Base-by-base conservation (phyloP, 92 coral and sea anemone species). In the Chrysogorgia sp. region DNA sequence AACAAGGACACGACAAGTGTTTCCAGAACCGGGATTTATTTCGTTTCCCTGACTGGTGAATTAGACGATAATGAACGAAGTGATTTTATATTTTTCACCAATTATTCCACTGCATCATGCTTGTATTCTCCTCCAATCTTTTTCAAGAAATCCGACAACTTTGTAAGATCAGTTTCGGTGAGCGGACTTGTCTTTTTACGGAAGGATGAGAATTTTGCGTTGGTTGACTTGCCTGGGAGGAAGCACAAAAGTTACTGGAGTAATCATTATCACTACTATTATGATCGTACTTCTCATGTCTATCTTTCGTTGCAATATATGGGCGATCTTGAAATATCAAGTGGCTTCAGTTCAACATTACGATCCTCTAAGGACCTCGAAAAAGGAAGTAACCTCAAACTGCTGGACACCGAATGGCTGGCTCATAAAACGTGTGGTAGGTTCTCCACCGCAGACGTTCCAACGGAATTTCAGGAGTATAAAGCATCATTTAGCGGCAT, bases 271-370 rank as follows among this genome's bases (percentile, higher is more conserved):
- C 23, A 32, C 45, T 65, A 14, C 6, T 13, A 65, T 24, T 35
- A 65, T 15, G 9, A 22, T n/a, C n/a, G n/a, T n/a, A n/a, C n/a
- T n/a, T 65, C 25, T 13, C 10, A 12, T 14, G 9, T 34, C 37
- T 37, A 22, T 34, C 26, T 65, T 43, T 65, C 72, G 1, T 15
- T 65, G 30, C 72, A 65, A 6, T 65, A 34, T 17, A 65, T 65
- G 72, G 72, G 50, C 32, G 72, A 65, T 14, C 4, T 65, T 22
- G 23, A 34, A 6, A 65, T 4, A 0, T 15, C 72, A 12, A 65
- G 72, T 65, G 72, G 48, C 9, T 34, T 65, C 53, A 40, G 15
- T 2, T 24, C 72, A 7, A 65, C 72, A 1, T 35, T 65, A 21
- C 25, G 26, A 7, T 1, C 34, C 4, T 25, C 21, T 7, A 22